Base-by-base conservation (phyloP, 1,140 invertebrate genomes). In the Sitobion miscanthi region DNA sequence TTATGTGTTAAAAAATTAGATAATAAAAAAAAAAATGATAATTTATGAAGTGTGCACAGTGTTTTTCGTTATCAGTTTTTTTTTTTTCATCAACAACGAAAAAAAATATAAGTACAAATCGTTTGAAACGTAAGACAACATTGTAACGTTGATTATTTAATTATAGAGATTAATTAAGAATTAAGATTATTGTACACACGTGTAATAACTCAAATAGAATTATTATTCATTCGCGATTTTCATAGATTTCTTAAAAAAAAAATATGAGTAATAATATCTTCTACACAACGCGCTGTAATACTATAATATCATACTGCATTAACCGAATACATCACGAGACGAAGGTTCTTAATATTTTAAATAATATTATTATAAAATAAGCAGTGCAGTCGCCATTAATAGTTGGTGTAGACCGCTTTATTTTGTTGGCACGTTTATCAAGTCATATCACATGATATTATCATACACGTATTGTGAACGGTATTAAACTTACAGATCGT, bases 81-180 rank as follows among this genome's bases (percentile, higher is more conserved):
- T 57, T 77, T 77, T 77, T n/a, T 4, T 35, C 35, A 77, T n/a
- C 30, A 14, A 17, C n/a, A 6, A 77, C 62, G 30, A 77, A 77
- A n/a, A 62, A 57, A 62, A 77, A n/a, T 38, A 2, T 5, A 69
- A 11, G 30, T 69, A 69, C 30, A 11, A n/a, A n/a, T 17, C 62
- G 62, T 77, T 77, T 77, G 62, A n/a, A 69, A 69, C 30, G 14
- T 69, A 69, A 69, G 14, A 17, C 14, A 77, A 77, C 5, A 77
- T 0, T 5, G 14, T 77, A 69, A 77, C 57, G 30, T 62, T 62
- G 7, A 62, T 14, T n/a, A 77, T 77, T 77, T n/a, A 77, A 77
- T 77, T 77, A 17, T 77, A 77, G 62, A 77, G 62, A 77, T 77
- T n/a, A 77, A 77, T 77, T 77, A 77, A n/a, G 62, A 77, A 77